Evolutionary conservation across 2,113 vertebrate species (phyloP).

Genomic region (Callospermophilus lateralis): DNA sequence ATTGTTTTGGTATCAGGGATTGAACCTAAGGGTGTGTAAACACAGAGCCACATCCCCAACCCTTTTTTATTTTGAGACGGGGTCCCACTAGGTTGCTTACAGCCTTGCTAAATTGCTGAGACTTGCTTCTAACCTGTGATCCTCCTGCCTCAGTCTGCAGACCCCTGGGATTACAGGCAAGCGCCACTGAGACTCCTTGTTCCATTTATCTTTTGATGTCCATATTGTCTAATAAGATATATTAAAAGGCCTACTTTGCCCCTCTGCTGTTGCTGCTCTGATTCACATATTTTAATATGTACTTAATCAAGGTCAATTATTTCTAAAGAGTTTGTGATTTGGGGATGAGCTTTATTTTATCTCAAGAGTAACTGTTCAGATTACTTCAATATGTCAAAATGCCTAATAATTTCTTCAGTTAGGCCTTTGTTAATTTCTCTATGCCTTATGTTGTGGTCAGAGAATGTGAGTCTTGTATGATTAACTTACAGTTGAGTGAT

Average conservation of each 20-base stretch:
- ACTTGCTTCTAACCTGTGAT: too few relatives aligned
- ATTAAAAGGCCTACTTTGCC: neutral
- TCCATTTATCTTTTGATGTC: neutral
- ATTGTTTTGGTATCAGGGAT: too few relatives aligned
- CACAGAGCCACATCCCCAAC: too few relatives aligned
- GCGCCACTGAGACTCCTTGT: too few relatives aligned
- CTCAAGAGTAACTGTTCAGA: neutral
- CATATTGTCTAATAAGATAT: neutral
- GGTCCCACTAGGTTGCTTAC: too few relatives aligned
- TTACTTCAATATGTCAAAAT: neutral
- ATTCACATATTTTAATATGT: neutral
- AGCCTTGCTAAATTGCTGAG: too few relatives aligned
- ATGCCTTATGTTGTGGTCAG: neutral
- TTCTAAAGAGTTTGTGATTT: constrained; percentile 43
- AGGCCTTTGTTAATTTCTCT: constrained; percentile 21
- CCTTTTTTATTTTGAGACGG: too few relatives aligned
- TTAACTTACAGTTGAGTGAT: neutral
- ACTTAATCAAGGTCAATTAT: neutral
- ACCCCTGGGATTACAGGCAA: too few relatives aligned
- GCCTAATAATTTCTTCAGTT: neutral
- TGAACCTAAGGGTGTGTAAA: too few relatives aligned
- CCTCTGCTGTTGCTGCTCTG: neutral
- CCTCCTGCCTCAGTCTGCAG: too few relatives aligned
- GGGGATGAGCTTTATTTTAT: neutral
- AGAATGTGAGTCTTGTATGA: neutral